phyloP scores from a whole-genome alignment of 2,797 vertebrate genomes.

The Morus bassanus region DNA sequence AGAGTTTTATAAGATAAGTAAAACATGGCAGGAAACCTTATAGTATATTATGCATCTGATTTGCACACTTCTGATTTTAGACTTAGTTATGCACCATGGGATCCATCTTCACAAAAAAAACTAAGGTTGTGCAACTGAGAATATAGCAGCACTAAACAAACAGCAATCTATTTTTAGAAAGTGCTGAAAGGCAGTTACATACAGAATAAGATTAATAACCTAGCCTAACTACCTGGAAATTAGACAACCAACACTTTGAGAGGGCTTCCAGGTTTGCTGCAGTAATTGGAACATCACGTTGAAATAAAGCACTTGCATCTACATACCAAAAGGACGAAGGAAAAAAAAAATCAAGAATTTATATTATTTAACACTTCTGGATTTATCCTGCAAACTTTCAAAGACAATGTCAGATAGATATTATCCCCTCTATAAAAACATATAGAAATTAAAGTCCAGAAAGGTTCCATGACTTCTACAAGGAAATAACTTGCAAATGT shows the following conservation, averaged over 20 bases:
- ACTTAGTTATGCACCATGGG: background rate
- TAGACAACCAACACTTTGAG: background rate
- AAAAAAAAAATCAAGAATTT: background rate
- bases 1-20: background rate
- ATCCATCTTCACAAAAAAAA: background rate
- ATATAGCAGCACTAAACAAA: constrained; percentile 1
- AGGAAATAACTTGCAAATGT: background rate
- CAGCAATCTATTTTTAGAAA: constrained; percentile 5
- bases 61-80: background rate
- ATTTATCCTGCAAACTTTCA: background rate
- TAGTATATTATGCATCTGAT: background rate
- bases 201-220: background rate
- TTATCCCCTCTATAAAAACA: background rate
- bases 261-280: background rate
- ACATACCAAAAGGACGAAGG: background rate
- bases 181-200: background rate
- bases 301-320: background rate
- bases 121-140: background rate
- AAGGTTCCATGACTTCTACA: background rate
- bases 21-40: background rate
- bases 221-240: constrained; percentile 16
- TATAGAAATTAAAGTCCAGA: background rate
- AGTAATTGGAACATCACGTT: background rate
- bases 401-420: background rate
- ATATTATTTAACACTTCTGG: background rate